Conservation (phyloP, 2,113 vertebrate species). For the Quiscalus mexicanus region DNA sequence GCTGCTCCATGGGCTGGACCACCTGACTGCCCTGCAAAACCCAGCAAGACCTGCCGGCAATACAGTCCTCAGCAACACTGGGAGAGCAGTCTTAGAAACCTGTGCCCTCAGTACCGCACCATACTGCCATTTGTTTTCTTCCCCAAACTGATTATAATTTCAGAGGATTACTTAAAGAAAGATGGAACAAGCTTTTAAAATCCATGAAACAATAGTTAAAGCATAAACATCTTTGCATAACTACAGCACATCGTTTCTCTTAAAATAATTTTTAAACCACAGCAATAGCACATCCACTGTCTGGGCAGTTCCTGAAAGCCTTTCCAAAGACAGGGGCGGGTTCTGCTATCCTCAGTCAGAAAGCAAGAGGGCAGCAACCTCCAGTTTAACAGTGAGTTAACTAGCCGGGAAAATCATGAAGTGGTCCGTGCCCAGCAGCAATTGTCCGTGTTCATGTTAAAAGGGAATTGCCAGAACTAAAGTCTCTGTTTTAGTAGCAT, state of each 20-base stretch:
- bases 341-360: background rate
- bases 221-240: background rate
- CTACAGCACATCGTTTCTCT: background rate
- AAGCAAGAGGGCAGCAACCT: constrained; percentile 52
- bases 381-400: background rate
- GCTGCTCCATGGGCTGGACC: fast-evolving
- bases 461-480: background rate
- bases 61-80: background rate
- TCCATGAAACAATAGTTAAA: background rate
- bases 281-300: too few species aligned
- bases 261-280: background rate
- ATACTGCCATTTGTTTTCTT: background rate
- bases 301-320: background rate
- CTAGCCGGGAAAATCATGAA: background rate
- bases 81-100: background rate
- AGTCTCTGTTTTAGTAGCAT: background rate
- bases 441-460: background rate
- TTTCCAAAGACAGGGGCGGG: background rate
- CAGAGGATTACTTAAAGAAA: background rate
- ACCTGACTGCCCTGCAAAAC: fast-evolving
- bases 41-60: fast-evolving
- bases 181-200: background rate
- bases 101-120: background rate
- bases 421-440: background rate
- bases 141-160: background rate